Percentiles rank a stretch among this genome's conserved stretches.
phyloP scores from a whole-genome alignment of 2,797 vertebrate species.

The Sparidentex hasta region DNA sequence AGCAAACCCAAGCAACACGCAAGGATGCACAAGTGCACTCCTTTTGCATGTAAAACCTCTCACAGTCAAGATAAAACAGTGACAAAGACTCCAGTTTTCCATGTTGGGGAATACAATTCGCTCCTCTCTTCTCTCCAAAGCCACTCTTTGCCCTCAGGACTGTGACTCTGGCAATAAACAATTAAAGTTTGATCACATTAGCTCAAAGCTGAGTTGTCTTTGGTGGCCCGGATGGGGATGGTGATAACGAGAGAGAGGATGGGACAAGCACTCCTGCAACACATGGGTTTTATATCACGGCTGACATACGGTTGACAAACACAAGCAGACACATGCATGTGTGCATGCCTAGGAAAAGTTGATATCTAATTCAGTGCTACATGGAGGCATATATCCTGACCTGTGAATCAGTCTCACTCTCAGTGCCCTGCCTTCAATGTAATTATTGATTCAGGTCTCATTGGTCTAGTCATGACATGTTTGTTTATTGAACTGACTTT shows the following conservation, averaged over 20 bases:
- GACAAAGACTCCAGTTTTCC: slow-evolving; percentile 20
- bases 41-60: slow-evolving; percentile 30
- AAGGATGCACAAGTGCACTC: slow-evolving; percentile 18
- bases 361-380: slow-evolving; percentile 32
- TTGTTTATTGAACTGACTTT: neutral
- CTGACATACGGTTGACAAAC: neutral
- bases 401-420: neutral
- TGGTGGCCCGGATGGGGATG: neutral
- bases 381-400: neutral
- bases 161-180: slow-evolving; percentile 49
- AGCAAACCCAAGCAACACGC: slow-evolving; percentile 15
- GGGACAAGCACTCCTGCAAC: neutral
- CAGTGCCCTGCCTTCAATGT: neutral
- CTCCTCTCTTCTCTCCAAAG: slow-evolving; percentile 35
- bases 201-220: slow-evolving; percentile 26
- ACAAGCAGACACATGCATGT: neutral
- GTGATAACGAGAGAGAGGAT: neutral
- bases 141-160: slow-evolving; percentile 45
- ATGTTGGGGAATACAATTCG: slow-evolving; percentile 35
- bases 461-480: neutral
- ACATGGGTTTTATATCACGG: slow-evolving; percentile 19
- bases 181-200: slow-evolving; percentile 66
- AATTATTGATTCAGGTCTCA: neutral
- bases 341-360: neutral
- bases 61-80: slow-evolving; percentile 20